Evolutionary conservation across 2,888 invertebrate genomes (phyloP).

Genomic region (Lottia scabra): DNA sequence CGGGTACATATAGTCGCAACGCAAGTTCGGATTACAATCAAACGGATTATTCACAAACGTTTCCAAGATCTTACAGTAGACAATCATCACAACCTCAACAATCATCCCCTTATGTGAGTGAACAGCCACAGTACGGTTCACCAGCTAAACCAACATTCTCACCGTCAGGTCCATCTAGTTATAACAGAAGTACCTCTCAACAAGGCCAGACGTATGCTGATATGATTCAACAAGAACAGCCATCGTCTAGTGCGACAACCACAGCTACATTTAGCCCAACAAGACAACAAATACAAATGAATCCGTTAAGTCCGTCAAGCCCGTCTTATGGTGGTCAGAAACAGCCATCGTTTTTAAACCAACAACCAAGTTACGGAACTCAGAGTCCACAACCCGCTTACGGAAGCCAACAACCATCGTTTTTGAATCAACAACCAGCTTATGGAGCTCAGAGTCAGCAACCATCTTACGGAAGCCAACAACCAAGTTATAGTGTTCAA

Average conservation of each 20-base stretch:
- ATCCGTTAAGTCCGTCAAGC: constrained; percentile 13
- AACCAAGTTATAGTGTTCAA: constrained; percentile 21
- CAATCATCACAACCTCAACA: constrained; percentile 1
- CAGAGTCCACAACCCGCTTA: constrained; percentile 22
- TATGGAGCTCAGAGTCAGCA: constrained; percentile 11
- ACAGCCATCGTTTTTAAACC: constrained; percentile 25
- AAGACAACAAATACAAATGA: constrained; percentile 4
- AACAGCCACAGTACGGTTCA: background rate
- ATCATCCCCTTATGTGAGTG: background rate
- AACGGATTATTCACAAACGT: background rate
- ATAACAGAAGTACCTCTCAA: constrained; percentile 16
- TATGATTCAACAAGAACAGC: constrained; percentile 5
- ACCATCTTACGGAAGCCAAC: constrained; percentile 24
- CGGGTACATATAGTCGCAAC: constrained; percentile 15
- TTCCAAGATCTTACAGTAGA: constrained; percentile 8
- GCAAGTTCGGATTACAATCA: constrained; percentile 4
- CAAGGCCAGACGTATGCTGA: constrained; percentile 9
- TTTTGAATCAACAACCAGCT: constrained; percentile 25
- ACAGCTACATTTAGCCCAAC: background rate
- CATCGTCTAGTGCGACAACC: constrained; percentile 7
- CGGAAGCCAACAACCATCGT: background rate
- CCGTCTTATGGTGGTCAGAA: constrained; percentile 18
- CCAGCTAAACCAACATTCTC: constrained; percentile 6
- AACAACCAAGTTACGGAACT: constrained; percentile 14
- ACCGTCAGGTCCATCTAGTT: background rate